phyloP scores from a whole-genome alignment of 2,797 vertebrate genomes.

The Neopelma chrysocephalum region DNA sequence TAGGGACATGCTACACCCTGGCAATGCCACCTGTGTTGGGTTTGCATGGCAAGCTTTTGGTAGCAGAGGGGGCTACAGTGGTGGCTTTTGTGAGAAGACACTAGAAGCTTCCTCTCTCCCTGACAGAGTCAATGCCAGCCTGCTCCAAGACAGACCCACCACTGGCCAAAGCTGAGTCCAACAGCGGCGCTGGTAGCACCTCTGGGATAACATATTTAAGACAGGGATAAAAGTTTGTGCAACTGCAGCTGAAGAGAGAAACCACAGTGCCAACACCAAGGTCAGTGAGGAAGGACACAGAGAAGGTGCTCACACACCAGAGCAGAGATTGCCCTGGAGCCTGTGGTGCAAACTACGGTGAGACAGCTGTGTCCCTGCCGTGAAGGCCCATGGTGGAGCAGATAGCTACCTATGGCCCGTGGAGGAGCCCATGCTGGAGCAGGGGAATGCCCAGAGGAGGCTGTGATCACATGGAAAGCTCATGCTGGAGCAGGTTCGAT shows the following conservation, averaged over 20 bases:
- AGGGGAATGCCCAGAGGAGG: neutral
- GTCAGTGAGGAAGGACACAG: neutral
- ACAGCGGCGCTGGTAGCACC: neutral
- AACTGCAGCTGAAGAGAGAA: neutral
- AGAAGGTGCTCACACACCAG: neutral
- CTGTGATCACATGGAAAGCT: neutral
- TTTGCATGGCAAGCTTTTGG: neutral
- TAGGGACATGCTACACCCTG: constrained; percentile 14
- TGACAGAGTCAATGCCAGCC: neutral
- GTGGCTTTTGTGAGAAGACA: neutral
- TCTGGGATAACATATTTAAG: accelerated
- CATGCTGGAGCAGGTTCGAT: neutral
- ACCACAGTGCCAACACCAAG: neutral
- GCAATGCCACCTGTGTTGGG: neutral
- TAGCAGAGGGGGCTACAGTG: accelerated
- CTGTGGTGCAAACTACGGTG: neutral
- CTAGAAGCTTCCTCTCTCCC: neutral
- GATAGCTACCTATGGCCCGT: neutral
- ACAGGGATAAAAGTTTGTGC: neutral
- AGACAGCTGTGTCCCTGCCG: neutral
- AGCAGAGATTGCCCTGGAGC: neutral
- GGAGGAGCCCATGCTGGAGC: neutral
- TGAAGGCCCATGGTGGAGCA: neutral
- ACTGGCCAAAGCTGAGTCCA: neutral
- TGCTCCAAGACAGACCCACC: neutral